Base-by-base conservation (phyloP, 2,888 invertebrate species). In the Xylocampa areola region DNA sequence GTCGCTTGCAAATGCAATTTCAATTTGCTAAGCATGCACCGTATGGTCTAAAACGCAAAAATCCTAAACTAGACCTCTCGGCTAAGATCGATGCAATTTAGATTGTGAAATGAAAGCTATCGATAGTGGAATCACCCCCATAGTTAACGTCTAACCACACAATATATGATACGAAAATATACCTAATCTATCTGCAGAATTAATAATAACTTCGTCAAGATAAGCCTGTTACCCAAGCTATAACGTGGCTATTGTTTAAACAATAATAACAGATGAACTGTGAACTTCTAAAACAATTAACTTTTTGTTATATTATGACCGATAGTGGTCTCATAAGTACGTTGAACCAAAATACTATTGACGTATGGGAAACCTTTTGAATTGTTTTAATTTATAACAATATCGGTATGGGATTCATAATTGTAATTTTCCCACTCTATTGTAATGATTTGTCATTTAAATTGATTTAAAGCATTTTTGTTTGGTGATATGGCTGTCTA, bases 201-300 rank as follows among this genome's bases (percentile, higher is more conserved):
- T n/a, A 39, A 36, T 50, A 21, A 36, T 68, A 47, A 39, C 29
- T 30, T 30, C 25, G 10, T 39, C 7, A 1, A 32, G 48, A 63
- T 65, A 68, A 68, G 54, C 14, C 2, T n/a, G 8, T 43, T 36
- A 47, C 39, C 27, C 40, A 30, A 30, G 4, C 5, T 30, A n/a
- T 27, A 45, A 36, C 37, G 14, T 21, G 17, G 6, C 45, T 64
- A 71, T 68, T 73, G 73, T 75, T 54, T 30, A 23, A 43, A 52
- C 54, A 72, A 53, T 35, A 70, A 49, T 37, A 54, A 37, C 30
- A 54, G 49, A 40, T 53, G 54, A 57, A 52, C 58, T 76, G 53
- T 75, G 62, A 57, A 54, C 60, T 10, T 5, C 5, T 37, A 4
- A 55, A 66, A 73, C 65, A 76, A 76, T 63, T 44, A 43, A 13